phyloP scores from a whole-genome alignment of 1,140 invertebrate genomes.

The Zaprionus tsacasi region DNA sequence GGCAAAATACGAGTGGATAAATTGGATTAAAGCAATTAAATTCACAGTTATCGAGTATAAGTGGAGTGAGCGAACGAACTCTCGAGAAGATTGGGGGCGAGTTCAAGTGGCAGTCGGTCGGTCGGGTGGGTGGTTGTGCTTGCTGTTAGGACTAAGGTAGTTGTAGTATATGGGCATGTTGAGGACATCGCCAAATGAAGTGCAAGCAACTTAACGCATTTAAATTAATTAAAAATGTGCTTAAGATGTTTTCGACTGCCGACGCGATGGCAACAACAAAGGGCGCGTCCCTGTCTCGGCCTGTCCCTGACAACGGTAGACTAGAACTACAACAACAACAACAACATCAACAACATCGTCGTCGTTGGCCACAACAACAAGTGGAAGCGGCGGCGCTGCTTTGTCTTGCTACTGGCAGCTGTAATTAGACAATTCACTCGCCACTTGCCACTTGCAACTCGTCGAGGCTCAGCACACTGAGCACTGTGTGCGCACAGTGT shows the following conservation, averaged over 20 bases:
- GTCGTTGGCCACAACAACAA: slow-evolving; percentile 9
- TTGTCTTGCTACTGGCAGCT: slow-evolving; percentile 72
- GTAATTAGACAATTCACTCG: slow-evolving; percentile 82
- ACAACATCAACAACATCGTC: slow-evolving; percentile 15
- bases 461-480: background rate
- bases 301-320: slow-evolving; percentile 53
- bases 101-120: slow-evolving; percentile 19
- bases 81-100: background rate
- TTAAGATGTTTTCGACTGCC: slow-evolving; percentile 79
- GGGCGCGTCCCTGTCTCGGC: slow-evolving; percentile 43
- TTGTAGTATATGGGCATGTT: slow-evolving; percentile 39
- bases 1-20: slow-evolving; percentile 11
- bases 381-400: slow-evolving; percentile 22
- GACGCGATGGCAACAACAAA: slow-evolving; percentile 65
- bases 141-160: background rate
- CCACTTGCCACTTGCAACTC: slow-evolving; percentile 34
- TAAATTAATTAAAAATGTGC: slow-evolving; percentile 83
- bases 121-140: background rate
- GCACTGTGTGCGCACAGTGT: slow-evolving; percentile 2
- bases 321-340: slow-evolving; percentile 31
- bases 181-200: slow-evolving; percentile 75
- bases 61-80: too few relatives aligned
- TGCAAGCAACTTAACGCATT: slow-evolving; percentile 82
- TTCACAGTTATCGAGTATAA: slow-evolving; percentile 23
- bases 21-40: slow-evolving; percentile 37